phyloP scores from a whole-genome alignment of 2,888 invertebrate genomes.

The Nomada ferruginata region DNA sequence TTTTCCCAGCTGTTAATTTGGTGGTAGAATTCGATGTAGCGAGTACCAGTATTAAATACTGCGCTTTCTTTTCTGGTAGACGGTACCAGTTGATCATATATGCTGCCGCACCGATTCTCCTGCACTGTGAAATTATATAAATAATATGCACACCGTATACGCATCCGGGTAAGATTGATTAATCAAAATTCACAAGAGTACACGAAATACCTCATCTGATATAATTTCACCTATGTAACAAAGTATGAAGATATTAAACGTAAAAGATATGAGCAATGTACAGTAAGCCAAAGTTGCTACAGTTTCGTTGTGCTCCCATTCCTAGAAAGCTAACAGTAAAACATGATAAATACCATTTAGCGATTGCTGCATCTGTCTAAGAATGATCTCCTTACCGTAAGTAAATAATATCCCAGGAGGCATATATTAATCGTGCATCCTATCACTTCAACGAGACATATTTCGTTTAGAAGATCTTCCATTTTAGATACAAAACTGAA shows the following conservation, averaged over 20 bases:
- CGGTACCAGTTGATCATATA: conserved; percentile 78
- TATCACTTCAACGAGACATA: conserved; percentile 78
- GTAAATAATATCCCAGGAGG: conserved; percentile 78
- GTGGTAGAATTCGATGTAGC: conserved; percentile 70
- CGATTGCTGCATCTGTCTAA: no score
- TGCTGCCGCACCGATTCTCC: conserved; percentile 69
- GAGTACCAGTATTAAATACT: conserved; percentile 72
- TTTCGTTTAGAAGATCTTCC: conserved; percentile 74
- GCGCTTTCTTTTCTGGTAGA: conserved; percentile 67
- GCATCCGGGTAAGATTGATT: background rate
- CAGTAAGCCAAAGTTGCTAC: conserved; percentile 75
- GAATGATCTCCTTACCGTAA: conserved; percentile 70
- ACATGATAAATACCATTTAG: background rate
- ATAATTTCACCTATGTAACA: conserved; percentile 79
- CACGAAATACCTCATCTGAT: conserved; percentile 51
- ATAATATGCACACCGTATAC: no score
- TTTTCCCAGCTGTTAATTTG: conserved; percentile 78
- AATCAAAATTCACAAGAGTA: no score
- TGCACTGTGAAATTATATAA: conserved; percentile 60
- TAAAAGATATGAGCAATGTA: conserved; percentile 75
- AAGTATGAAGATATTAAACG: conserved; percentile 78
- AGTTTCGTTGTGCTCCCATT: conserved; percentile 75
- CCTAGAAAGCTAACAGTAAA: conserved; percentile 70
- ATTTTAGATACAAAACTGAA: conserved; percentile 75
- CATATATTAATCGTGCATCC: conserved; percentile 80